Evolutionary conservation across 2,113 vertebrate genomes (phyloP).

Genomic region (Thermophis baileyi): DNA sequence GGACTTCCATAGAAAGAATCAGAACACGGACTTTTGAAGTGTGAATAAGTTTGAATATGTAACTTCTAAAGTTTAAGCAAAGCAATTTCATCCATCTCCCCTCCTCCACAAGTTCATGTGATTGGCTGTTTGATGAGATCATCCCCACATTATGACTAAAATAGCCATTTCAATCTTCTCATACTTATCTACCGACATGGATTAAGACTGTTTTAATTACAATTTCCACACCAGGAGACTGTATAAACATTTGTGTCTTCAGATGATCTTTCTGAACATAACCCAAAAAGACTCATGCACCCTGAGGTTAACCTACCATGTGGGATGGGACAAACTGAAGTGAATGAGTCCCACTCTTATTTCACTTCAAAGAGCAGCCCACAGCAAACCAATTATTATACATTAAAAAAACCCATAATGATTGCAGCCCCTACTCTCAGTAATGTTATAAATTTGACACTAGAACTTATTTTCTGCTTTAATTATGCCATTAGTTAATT

Average conservation of each 20-base stretch:
- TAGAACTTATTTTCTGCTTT: conserved; percentile 48
- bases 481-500: conserved; percentile 60
- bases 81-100: not conserved
- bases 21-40: not conserved
- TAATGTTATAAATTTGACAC: conserved; percentile 43
- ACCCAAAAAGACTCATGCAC: not conserved
- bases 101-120: not conserved
- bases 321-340: not conserved
- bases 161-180: conserved; percentile 20
- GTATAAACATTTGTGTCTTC: conserved; percentile 21
- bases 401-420: conserved; percentile 51
- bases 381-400: conserved; percentile 57
- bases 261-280: not conserved
- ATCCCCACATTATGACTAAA: not conserved
- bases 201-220: conserved; percentile 24
- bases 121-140: conserved; percentile 16
- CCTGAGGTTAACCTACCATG: not conserved
- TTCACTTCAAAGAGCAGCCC: conserved; percentile 48
- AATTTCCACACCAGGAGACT: conserved; percentile 11
- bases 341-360: conserved; percentile 1
- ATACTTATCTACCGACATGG: conserved; percentile 16
- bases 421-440: conserved; percentile 40
- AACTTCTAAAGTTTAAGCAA: not conserved
- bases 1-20: not conserved
- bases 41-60: not conserved